These are phyloP conservation scores for Pterophyllum scalare DNA, from an alignment of 2,113 vertebrate species.

Conservation along the genomic window DNA sequence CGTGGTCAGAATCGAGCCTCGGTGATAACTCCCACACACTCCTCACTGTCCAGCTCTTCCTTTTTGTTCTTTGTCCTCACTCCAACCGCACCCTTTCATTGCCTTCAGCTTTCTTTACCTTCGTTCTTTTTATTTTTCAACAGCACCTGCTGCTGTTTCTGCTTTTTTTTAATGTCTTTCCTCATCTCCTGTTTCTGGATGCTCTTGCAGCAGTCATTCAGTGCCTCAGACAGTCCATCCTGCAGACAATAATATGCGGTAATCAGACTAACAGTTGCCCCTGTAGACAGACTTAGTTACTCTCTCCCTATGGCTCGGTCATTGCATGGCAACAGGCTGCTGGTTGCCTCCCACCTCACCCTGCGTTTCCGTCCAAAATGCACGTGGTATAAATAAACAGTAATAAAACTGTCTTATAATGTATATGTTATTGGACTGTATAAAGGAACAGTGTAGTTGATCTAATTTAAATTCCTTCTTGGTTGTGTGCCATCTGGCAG, in stretches of 20 bases:
- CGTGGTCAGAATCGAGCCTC: slow-evolving; percentile 13
- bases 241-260: not conserved
- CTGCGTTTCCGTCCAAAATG: slow-evolving; percentile 49
- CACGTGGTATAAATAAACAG: slow-evolving; percentile 6
- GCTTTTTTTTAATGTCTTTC: not conserved
- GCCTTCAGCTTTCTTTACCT: slow-evolving; percentile 22
- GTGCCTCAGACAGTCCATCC: not conserved
- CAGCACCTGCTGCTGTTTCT: slow-evolving; percentile 7
- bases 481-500: slow-evolving; percentile 7
- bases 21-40: slow-evolving; percentile 39
- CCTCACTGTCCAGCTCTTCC: slow-evolving; percentile 50
- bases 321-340: slow-evolving; percentile 49
- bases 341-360: slow-evolving; percentile 33
- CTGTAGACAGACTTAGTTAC: slow-evolving; percentile 30
- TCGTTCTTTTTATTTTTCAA: slow-evolving; percentile 12
- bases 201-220: not conserved
- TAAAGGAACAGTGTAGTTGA: slow-evolving; percentile 3
- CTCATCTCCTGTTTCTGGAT: not conserved
- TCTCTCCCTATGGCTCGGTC: slow-evolving; percentile 25
- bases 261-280: slow-evolving; percentile 24
- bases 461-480: slow-evolving; percentile 1
- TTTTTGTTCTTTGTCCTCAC: slow-evolving; percentile 43
- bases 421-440: slow-evolving; percentile 14
- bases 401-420: slow-evolving; percentile 7
- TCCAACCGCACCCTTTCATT: slow-evolving; percentile 11